Percentiles rank a stretch among this genome's conserved stretches.
Evolutionary conservation across 2,888 invertebrate species (phyloP).

Genomic region (Ichneumoninae sp.): DNA sequence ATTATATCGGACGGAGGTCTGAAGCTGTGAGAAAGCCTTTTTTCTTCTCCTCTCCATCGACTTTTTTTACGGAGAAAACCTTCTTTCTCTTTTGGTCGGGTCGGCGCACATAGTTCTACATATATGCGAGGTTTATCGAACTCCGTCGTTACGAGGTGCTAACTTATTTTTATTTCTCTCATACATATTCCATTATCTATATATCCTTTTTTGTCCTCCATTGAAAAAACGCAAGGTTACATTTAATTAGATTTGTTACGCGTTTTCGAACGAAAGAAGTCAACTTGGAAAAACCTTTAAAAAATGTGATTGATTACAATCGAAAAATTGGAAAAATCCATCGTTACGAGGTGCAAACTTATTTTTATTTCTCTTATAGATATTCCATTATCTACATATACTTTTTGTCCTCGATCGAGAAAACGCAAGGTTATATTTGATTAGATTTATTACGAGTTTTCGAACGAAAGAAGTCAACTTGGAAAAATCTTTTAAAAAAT

Average conservation of each 20-base stretch:
- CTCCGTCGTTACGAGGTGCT: constrained; percentile 17
- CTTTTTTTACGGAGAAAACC: constrained; percentile 1
- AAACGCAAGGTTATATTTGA: not conserved
- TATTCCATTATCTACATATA: too few species aligned
- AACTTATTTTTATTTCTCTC: constrained; percentile 15
- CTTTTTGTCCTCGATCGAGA: not conserved
- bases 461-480: too few species aligned
- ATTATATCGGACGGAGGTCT: constrained; percentile 6
- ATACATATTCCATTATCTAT: too few species aligned
- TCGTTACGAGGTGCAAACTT: too few species aligned
- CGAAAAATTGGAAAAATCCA: too few species aligned
- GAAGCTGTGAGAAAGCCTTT: not conserved
- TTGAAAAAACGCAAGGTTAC: not conserved
- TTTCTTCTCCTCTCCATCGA: not conserved
- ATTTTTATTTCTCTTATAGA: too few species aligned
- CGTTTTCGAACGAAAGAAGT: not conserved
- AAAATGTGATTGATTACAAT: too few species aligned
- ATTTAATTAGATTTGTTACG: not conserved
- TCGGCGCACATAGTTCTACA: not conserved
- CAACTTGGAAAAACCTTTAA: not conserved
- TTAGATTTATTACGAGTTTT: too few species aligned
- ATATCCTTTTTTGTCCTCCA: not conserved
- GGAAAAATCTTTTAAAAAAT: too few species aligned
- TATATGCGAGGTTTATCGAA: constrained; percentile 29
- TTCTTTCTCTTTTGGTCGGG: constrained; percentile 1